phyloP scores from a whole-genome alignment of 2,113 vertebrate species.

The Nettapus auritus region DNA sequence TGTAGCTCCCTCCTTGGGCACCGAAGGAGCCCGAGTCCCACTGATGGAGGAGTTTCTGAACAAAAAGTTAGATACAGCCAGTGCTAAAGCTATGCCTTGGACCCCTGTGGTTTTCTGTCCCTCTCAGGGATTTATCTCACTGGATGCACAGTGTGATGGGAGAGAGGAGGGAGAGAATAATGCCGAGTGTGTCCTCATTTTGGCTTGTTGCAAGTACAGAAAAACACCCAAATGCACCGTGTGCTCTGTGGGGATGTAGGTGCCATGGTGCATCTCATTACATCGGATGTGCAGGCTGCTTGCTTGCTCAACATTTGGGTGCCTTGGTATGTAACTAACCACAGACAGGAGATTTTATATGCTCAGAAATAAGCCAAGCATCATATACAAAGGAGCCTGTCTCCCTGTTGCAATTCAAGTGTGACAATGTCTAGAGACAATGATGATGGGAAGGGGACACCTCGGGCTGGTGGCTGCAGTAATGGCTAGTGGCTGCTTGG shows the following conservation, averaged over 20 bases:
- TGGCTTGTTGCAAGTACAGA: background rate
- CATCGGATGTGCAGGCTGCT: background rate
- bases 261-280: background rate
- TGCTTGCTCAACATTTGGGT: background rate
- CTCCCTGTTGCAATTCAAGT: background rate
- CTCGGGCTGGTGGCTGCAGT: background rate
- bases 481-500: background rate
- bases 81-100: background rate
- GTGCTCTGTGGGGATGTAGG: background rate
- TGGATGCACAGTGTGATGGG: background rate
- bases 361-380: background rate
- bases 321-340: background rate
- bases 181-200: background rate
- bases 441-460: background rate
- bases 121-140: background rate
- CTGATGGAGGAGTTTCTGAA: background rate
- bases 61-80: background rate
- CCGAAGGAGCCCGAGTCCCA: rapidly evolving
- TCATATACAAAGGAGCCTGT: background rate
- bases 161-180: background rate
- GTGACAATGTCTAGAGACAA: background rate
- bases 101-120: background rate
- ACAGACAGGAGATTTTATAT: background rate
- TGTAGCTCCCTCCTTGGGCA: background rate
- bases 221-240: background rate